Percentiles rank a stretch among this genome's conserved stretches.
phyloP scores from a whole-genome alignment of 2,888 invertebrate genomes.

The Dendrolimus houi region DNA sequence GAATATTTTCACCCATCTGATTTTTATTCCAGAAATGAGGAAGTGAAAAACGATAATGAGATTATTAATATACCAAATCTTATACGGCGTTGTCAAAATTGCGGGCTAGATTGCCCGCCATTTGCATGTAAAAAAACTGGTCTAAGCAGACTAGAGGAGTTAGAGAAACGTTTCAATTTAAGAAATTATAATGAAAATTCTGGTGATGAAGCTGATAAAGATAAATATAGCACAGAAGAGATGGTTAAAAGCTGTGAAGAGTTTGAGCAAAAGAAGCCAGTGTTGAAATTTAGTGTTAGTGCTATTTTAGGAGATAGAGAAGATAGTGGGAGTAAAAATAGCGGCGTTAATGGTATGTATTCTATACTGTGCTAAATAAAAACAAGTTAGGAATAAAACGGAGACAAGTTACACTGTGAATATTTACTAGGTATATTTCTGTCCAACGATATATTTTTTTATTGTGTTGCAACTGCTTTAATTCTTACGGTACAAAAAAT shows the following conservation, averaged over 20 bases:
- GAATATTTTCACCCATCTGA: slow-evolving; percentile 50
- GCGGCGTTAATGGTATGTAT: slow-evolving; percentile 51
- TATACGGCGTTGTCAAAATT: slow-evolving; percentile 66
- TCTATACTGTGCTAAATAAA: slow-evolving; percentile 1
- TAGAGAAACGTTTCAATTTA: slow-evolving; percentile 60
- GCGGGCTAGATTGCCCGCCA: slow-evolving; percentile 75
- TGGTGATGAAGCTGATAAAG: slow-evolving; percentile 49
- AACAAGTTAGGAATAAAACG: no score
- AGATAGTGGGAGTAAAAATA: slow-evolving; percentile 41
- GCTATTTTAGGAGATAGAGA: slow-evolving; percentile 86
- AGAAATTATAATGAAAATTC: slow-evolving; percentile 57
- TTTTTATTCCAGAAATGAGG: slow-evolving; percentile 40
- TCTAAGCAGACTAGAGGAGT: slow-evolving; percentile 51
- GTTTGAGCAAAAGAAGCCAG: slow-evolving; percentile 79
- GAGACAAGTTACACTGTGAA: no score
- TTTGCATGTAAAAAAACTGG: slow-evolving; percentile 66
- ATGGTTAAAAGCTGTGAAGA: slow-evolving; percentile 60
- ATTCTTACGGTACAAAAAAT: no score
- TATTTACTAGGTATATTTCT: no score
- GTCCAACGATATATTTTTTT: no score
- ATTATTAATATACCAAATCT: slow-evolving; percentile 58
- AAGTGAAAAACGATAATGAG: slow-evolving; percentile 42
- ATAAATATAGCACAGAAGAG: slow-evolving; percentile 48
- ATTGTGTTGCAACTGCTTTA: no score
- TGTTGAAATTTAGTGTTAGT: slow-evolving; percentile 94